Conservation (phyloP, 2,113 vertebrate species). For the Dromaius novaehollandiae region DNA sequence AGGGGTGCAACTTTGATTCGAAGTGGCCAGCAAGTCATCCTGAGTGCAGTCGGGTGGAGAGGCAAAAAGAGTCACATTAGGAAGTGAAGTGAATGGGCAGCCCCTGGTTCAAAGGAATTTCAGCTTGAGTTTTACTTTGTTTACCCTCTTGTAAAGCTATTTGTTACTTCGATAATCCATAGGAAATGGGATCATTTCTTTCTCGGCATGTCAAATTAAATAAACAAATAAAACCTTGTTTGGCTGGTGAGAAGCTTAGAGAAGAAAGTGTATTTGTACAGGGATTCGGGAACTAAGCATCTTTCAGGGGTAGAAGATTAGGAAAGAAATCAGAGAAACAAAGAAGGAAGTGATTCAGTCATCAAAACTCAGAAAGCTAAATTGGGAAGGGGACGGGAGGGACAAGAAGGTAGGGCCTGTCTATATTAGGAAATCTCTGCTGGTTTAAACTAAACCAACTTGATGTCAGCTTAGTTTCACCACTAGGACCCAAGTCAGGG, state of each 20-base stretch:
- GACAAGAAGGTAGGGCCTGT: constrained; percentile 17
- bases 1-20: neutral
- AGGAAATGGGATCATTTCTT: constrained; percentile 68
- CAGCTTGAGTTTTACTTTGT: constrained; percentile 55
- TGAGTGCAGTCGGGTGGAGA: neutral
- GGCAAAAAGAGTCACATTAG: neutral
- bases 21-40: neutral
- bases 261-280: constrained; percentile 65
- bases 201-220: constrained; percentile 69
- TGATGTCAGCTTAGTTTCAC: constrained; percentile 14
- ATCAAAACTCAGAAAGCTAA: constrained; percentile 31
- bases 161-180: constrained; percentile 69
- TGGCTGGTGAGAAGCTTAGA: constrained; percentile 66
- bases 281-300: constrained; percentile 65
- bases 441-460: constrained; percentile 24
- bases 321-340: constrained; percentile 65
- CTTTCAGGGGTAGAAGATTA: constrained; percentile 65
- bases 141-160: constrained; percentile 68
- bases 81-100: neutral
- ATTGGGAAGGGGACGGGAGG: neutral
- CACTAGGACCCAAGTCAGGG: neutral
- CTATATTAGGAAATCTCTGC: constrained; percentile 62
- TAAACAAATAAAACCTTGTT: constrained; percentile 72
- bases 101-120: constrained; percentile 51
- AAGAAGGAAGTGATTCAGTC: constrained; percentile 44